Evolutionary conservation across 53 echinoderm and acorn worm genomes (phyloP).

Genomic region (Paracentrotus lividus): DNA sequence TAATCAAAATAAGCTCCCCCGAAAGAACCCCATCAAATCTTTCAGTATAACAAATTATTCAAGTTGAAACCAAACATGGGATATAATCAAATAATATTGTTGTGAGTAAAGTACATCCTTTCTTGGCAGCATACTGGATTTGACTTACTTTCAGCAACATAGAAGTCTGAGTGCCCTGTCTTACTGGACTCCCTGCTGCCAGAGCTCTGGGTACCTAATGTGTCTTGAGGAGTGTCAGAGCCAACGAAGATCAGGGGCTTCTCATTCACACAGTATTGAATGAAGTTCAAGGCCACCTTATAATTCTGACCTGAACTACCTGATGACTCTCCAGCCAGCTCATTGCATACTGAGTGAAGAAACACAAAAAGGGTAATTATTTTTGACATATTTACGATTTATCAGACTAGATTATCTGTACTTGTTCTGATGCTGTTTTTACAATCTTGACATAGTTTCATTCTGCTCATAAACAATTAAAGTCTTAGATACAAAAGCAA

Average conservation of each 20-base stretch:
- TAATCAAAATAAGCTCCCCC: too few relatives aligned
- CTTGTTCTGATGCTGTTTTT: too few relatives aligned
- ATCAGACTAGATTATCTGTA: too few relatives aligned
- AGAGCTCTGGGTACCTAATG: constrained; percentile 51
- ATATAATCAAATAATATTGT: too few relatives aligned
- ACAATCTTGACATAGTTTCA: too few relatives aligned
- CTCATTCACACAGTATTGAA: constrained; percentile 78
- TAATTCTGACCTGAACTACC: constrained; percentile 72
- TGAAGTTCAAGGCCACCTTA: constrained; percentile 82
- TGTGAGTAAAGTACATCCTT: too few relatives aligned
- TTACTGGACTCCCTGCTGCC: constrained; percentile 49
- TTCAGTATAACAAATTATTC: too few relatives aligned
- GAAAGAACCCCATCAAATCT: too few relatives aligned
- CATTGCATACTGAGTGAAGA: constrained; percentile 85
- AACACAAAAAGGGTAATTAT: neutral
- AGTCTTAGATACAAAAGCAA: too few relatives aligned
- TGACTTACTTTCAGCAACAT: constrained; percentile 57
- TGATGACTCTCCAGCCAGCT: constrained; percentile 77
- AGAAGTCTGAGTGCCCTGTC: constrained; percentile 38
- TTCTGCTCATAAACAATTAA: too few relatives aligned
- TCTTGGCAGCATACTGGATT: neutral
- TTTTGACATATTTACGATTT: too few relatives aligned
- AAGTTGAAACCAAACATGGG: too few relatives aligned
- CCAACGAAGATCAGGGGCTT: constrained; percentile 85
- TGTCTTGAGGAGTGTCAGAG: constrained; percentile 61